phyloP scores from a whole-genome alignment of 2,797 vertebrate genomes.

The Tenualosa thibaudeaui region DNA sequence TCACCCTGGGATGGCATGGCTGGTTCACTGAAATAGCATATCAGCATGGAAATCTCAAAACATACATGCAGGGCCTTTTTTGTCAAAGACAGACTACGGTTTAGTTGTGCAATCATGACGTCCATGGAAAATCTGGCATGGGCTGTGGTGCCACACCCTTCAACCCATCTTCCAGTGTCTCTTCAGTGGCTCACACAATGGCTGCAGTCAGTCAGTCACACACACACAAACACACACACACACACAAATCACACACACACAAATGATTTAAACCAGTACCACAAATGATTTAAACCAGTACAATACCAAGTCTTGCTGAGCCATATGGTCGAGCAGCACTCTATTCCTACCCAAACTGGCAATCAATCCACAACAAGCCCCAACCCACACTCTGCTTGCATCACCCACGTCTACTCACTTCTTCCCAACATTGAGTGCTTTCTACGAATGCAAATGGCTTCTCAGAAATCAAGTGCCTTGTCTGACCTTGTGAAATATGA shows the following conservation, averaged over 20 bases:
- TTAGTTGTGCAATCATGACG: neutral
- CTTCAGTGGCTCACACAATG: neutral
- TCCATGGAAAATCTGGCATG: constrained; percentile 2
- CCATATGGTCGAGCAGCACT: neutral
- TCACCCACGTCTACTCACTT: neutral
- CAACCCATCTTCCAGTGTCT: neutral
- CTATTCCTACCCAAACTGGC: neutral
- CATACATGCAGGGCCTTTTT: neutral
- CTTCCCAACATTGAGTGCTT: neutral
- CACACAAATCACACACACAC: neutral
- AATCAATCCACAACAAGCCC: neutral
- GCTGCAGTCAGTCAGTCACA: neutral
- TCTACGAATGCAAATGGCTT: neutral
- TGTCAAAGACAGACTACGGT: neutral
- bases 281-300: neutral
- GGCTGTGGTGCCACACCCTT: neutral
- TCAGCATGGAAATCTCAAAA: constrained; percentile 10
- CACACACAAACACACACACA: neutral
- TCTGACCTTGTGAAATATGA: neutral
- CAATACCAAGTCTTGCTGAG: neutral
- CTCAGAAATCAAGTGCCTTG: neutral
- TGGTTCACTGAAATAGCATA: neutral
- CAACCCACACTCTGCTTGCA: neutral
- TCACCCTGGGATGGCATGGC: neutral
- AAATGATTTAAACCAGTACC: neutral